Conservation (phyloP, 2,888 invertebrate genomes). For the Creontiades dilutus region DNA sequence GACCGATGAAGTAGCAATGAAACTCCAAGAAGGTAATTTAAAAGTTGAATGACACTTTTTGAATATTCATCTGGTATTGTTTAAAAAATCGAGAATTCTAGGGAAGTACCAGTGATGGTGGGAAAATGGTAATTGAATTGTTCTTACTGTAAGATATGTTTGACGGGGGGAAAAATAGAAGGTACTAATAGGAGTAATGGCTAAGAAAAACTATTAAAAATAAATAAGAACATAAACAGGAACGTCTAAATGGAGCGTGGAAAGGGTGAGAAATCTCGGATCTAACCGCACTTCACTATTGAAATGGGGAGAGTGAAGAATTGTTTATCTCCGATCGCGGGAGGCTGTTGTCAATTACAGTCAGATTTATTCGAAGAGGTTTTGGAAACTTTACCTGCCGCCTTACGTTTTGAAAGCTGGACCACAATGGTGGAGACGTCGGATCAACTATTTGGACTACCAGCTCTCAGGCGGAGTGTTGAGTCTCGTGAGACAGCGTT, state of each 20-base stretch:
- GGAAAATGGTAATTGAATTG: not conserved
- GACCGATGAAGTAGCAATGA: not conserved
- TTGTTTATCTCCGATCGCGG: slow-evolving; percentile 15
- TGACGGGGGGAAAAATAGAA: too few relatives aligned
- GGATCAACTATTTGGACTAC: slow-evolving; percentile 30
- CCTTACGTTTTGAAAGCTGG: not conserved
- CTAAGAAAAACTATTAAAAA: not conserved
- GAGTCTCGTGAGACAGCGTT: slow-evolving; percentile 3
- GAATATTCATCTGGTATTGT: not conserved
- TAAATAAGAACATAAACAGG: not conserved
- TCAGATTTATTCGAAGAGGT: slow-evolving; percentile 27
- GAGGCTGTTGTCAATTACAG: slow-evolving; percentile 15
- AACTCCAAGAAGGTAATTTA: not conserved
- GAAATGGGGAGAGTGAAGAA: not conserved
- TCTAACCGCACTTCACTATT: not conserved
- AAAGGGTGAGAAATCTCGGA: slow-evolving; percentile 6
- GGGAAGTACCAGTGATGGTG: not conserved
- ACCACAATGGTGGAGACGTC: slow-evolving; percentile 12
- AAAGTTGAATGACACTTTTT: not conserved
- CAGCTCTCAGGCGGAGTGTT: not conserved
- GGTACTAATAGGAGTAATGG: too few relatives aligned
- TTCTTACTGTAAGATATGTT: too few relatives aligned
- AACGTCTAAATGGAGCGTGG: not conserved
- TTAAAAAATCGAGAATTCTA: slow-evolving; percentile 1
- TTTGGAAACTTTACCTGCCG: slow-evolving; percentile 29